Percentiles rank a stretch among this genome's conserved stretches.
Conservation (phyloP, 2,113 vertebrate genomes). For the Triplophysa siluroides region DNA sequence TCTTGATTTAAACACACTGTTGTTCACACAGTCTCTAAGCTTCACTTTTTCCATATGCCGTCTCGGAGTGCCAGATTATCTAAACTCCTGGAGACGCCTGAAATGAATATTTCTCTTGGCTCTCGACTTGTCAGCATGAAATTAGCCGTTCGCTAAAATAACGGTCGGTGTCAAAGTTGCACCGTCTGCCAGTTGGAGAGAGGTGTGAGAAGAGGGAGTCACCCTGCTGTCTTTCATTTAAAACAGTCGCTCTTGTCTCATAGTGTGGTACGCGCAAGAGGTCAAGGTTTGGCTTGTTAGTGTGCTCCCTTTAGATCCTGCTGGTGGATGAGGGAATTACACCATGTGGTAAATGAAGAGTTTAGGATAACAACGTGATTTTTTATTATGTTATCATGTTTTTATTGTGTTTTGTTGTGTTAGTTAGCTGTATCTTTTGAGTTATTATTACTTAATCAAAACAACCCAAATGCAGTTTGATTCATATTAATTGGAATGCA, state of each 20-base stretch:
- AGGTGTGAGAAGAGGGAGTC: conserved; percentile 48
- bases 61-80: conserved; percentile 53
- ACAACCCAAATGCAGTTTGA: too few species aligned
- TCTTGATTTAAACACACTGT: conserved; percentile 42
- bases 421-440: too few species aligned
- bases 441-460: too few species aligned
- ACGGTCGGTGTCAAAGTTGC: conserved; percentile 58
- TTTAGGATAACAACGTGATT: too few species aligned
- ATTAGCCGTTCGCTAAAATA: conserved; percentile 64
- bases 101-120: conserved; percentile 68
- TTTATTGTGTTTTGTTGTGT: too few species aligned
- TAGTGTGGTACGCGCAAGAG: not conserved
- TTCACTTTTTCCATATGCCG: conserved; percentile 54
- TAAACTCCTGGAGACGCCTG: conserved; percentile 58
- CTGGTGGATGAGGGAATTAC: too few species aligned
- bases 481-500: too few species aligned
- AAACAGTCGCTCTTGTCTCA: conserved; percentile 7
- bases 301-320: too few species aligned
- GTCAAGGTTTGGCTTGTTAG: too few species aligned
- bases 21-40: conserved; percentile 37
- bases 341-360: too few species aligned
- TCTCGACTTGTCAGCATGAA: conserved; percentile 62
- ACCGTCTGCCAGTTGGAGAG: conserved; percentile 44
- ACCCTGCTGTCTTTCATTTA: conserved; percentile 46
- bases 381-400: too few species aligned